Percentiles rank a stretch among this genome's conserved stretches.
Evolutionary conservation across 2,797 vertebrate species (phyloP).

Genomic region (Paedocypris micromegethes): DNA sequence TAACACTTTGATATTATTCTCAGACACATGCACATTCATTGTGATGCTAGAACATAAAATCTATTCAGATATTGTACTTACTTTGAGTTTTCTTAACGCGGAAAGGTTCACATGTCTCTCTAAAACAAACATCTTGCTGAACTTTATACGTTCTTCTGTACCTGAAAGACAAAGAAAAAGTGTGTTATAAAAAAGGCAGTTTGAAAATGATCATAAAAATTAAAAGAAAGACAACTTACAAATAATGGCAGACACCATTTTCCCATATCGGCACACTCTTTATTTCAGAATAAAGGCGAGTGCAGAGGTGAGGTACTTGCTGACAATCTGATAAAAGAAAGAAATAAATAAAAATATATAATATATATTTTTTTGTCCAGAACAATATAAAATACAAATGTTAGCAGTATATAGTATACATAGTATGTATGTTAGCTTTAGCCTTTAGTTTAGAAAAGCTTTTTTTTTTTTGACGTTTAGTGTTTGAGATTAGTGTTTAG

Average conservation of each 20-base stretch:
- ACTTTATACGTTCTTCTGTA: slow-evolving; percentile 87
- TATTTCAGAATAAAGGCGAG: slow-evolving; percentile 88
- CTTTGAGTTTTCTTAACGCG: slow-evolving; percentile 59
- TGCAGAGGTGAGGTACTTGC: slow-evolving; percentile 85
- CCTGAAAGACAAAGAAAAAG: slow-evolving; percentile 61
- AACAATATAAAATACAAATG: neutral
- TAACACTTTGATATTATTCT: neutral
- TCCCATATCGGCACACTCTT: slow-evolving; percentile 91
- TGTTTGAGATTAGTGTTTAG: no score
- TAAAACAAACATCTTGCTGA: slow-evolving; percentile 87
- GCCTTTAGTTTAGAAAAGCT: no score
- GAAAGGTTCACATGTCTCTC: slow-evolving; percentile 81
- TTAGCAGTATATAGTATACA: neutral
- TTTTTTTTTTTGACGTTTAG: no score
- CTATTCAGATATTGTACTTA: slow-evolving; percentile 60
- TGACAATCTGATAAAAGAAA: slow-evolving; percentile 77
- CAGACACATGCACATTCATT: neutral
- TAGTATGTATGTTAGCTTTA: no score
- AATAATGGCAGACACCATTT: slow-evolving; percentile 83
- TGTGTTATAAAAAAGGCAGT: neutral
- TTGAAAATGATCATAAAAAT: no score
- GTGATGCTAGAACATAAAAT: neutral
- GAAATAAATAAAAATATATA: slow-evolving; percentile 35
- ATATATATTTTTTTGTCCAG: no score
- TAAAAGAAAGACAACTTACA: slow-evolving; percentile 72